A percentile compares a stretch with the other conserved stretches of the same genome.
These are phyloP conservation scores for Glaucopsyche alexis DNA, from an alignment of 2,888 invertebrate genomes.

Conservation along the genomic window DNA sequence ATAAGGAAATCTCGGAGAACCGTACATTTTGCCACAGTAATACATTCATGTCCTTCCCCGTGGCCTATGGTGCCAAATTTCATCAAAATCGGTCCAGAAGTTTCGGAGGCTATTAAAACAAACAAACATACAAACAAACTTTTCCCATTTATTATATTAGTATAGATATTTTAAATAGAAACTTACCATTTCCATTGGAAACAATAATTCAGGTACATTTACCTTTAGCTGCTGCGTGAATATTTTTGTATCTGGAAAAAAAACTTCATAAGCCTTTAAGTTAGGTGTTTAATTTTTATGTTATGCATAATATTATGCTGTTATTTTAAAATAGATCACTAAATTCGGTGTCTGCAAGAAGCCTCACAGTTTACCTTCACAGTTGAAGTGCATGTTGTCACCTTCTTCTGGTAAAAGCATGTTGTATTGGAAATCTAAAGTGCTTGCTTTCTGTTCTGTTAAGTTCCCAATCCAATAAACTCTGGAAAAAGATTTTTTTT, in stretches of 20 bases:
- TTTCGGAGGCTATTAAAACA: too few species aligned
- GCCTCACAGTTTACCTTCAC: neutral
- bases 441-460: too few species aligned
- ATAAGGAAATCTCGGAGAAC: too few species aligned
- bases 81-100: too few species aligned
- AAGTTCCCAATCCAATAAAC: neutral
- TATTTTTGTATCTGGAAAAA: conserved; percentile 11
- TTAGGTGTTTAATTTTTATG: neutral
- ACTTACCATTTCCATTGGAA: conserved; percentile 14
- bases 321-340: too few species aligned
- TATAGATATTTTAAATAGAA: neutral
- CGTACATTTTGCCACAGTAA: too few species aligned
- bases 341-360: neutral
- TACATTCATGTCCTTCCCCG: too few species aligned
- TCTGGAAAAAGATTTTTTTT: neutral
- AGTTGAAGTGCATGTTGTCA: neutral
- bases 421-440: neutral
- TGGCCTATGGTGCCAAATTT: too few species aligned
- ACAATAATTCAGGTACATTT: neutral
- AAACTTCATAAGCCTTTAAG: neutral
- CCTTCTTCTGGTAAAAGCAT: conserved; percentile 7
- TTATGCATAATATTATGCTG: too few species aligned
- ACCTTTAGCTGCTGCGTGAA: neutral
- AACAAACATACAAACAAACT: too few species aligned
- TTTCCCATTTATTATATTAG: too few species aligned